Base-by-base conservation (phyloP, 2,797 vertebrate genomes). In the Hippocampus kuda region DNA sequence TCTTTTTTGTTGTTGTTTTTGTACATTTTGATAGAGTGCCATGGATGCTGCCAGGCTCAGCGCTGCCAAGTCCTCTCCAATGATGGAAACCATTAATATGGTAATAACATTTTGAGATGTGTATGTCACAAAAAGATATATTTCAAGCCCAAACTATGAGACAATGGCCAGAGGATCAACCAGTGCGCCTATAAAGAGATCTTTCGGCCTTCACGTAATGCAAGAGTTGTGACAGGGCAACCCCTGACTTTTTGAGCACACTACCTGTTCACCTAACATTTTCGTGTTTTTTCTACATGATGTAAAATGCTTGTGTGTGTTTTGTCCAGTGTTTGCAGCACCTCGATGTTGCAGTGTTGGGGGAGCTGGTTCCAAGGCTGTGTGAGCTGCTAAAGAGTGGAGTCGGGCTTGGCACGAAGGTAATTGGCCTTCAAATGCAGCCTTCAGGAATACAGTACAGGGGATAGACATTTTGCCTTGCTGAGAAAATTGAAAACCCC, bases 51-150 rank as follows among this genome's bases (percentile, higher is more conserved):
- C 97, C 71, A 93, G 97, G 77, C 93, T 99, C 75, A 98, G 92
- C 85, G 96, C 96, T 84, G 95, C 95, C 68, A 99, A 95, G 77
- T 95, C 96, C 4, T 99, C 97, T 75, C 97, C 96, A 49, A 98
- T 99, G 96, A 99, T 99, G 97, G 97, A 99, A 88, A 99, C 97
- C 0, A 88, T 99, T 76, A 98, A 98, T 84, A 96, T 97, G 95
- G 97, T 98, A 87, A 72, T 62, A 68, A 67, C 16, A 61, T 61
- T 16, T 11, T 18, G 16, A 38, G 27, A 10, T 59, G 7, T 38
- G 53, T 4, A 27, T 9, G 16, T 34, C 30, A 34, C 8, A 34
- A 20, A 38, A 61, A 6, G 13, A 56, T 27, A 7, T 30, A 15
- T 30, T 59, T 59, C 15, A 27, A 59, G 12, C 4, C 26, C 56